Evolutionary conservation across 2,797 vertebrate species (phyloP).

Genomic region (Trematomus bernacchii): DNA sequence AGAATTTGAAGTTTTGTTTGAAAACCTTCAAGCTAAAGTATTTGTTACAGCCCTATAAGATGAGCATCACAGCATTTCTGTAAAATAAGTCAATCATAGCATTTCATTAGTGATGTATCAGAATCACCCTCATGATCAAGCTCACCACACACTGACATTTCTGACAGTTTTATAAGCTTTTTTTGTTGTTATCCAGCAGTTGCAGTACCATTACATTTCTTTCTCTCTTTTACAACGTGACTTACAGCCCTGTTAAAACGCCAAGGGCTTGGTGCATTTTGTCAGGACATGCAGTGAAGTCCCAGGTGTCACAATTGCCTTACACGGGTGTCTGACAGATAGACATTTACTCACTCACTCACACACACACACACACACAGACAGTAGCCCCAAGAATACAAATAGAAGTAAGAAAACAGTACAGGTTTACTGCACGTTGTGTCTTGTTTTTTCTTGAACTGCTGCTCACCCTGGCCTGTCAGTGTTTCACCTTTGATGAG

Average conservation of each 20-base stretch:
- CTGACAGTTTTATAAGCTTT: conserved; percentile 28
- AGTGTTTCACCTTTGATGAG: conserved; percentile 7
- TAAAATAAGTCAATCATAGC: neutral
- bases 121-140: neutral
- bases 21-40: too few species aligned
- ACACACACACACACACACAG: conserved; percentile 12
- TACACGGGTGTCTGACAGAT: conserved; percentile 40
- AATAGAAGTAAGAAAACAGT: conserved; percentile 40
- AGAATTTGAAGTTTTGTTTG: too few species aligned
- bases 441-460: conserved; percentile 24
- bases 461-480: conserved; percentile 21
- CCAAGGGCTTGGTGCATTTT: conserved; percentile 47
- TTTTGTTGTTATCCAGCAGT: conserved; percentile 19
- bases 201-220: conserved; percentile 22
- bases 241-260: conserved; percentile 56
- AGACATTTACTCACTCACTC: conserved; percentile 28
- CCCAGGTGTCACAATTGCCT: conserved; percentile 54
- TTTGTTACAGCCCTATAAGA: too few species aligned
- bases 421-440: conserved; percentile 27
- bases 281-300: conserved; percentile 50
- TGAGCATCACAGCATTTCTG: neutral
- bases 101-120: conserved; percentile 1
- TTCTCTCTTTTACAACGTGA: neutral
- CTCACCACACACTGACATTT: neutral
- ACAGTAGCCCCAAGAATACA: conserved; percentile 45